Conservation (phyloP, 2,113 vertebrate species). For the Lampris incognitus region DNA sequence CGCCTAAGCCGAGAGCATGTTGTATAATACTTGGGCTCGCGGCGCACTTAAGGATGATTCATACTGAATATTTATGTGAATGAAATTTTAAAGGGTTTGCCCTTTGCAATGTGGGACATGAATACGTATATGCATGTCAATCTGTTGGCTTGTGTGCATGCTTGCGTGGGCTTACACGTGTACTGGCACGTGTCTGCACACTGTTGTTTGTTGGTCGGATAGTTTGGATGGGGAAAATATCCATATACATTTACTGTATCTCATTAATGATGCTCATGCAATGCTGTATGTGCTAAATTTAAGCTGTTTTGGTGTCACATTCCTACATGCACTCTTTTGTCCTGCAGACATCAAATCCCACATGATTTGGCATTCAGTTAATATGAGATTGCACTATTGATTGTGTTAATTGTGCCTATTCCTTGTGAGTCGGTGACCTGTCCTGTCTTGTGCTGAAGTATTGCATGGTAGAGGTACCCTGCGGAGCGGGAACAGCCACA, state of each 20-base stretch:
- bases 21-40: slow-evolving; percentile 29
- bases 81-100: slow-evolving; percentile 14
- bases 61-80: slow-evolving; percentile 39
- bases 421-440: neutral
- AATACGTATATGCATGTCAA: neutral
- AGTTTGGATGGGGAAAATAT: too few species aligned
- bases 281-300: neutral
- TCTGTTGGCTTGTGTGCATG: neutral
- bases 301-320: neutral
- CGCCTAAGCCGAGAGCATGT: slow-evolving; percentile 29
- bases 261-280: too few species aligned
- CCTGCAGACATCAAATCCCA: slow-evolving; percentile 10
- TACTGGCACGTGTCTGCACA: neutral
- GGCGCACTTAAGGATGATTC: slow-evolving; percentile 19
- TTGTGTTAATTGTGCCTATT: slow-evolving; percentile 3
- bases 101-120: neutral
- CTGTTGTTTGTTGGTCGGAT: too few species aligned
- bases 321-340: neutral
- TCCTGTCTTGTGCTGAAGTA: neutral
- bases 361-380: slow-evolving; percentile 10
- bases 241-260: too few species aligned
- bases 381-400: slow-evolving; percentile 7
- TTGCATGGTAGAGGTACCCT: neutral
- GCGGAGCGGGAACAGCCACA: neutral
- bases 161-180: neutral